These are phyloP conservation scores for Aulostomus chinensis DNA, from an alignment of 2,797 vertebrate genomes.

Conservation along the genomic window DNA sequence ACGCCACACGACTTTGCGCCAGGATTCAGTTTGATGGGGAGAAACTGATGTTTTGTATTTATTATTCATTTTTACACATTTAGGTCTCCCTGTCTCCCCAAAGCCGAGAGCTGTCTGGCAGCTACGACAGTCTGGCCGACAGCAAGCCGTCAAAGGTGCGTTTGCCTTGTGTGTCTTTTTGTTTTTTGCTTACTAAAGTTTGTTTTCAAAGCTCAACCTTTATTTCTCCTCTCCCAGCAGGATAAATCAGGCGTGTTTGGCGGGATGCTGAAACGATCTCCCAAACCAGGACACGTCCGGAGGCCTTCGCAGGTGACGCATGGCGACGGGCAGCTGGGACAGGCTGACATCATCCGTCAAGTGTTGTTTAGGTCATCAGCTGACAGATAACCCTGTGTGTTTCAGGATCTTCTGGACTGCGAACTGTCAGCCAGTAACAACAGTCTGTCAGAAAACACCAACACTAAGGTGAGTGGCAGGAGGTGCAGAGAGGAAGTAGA, in stretches of 20 bases:
- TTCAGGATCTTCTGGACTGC: slow-evolving; percentile 54
- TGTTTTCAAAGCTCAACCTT: slow-evolving; percentile 1
- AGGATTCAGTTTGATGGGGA: not conserved
- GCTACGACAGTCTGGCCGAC: slow-evolving; percentile 40
- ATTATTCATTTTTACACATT: not conserved
- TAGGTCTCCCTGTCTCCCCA: slow-evolving; percentile 30
- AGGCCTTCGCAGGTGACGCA: slow-evolving; percentile 57
- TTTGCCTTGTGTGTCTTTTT: no score
- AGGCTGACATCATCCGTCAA: no score
- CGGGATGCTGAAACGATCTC: slow-evolving; percentile 42
- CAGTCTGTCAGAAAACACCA: slow-evolving; percentile 30
- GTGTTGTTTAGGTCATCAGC: no score
- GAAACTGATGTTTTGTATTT: not conserved
- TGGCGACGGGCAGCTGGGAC: no score
- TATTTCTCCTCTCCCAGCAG: slow-evolving; percentile 20
- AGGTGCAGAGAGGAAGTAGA: no score
- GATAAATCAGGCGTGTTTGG: slow-evolving; percentile 45
- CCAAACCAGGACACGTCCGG: slow-evolving; percentile 36
- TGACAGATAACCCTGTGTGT: slow-evolving; percentile 18
- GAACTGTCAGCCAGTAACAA: slow-evolving; percentile 29
- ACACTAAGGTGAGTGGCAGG: slow-evolving; percentile 55
- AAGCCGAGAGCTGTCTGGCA: slow-evolving; percentile 42
- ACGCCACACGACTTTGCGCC: no score
- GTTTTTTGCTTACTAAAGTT: no score
- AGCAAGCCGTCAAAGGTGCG: slow-evolving; percentile 53